These are phyloP conservation scores for Sycophila sp. DNA, from an alignment of 1,140 invertebrate genomes.

Conservation along the genomic window DNA sequence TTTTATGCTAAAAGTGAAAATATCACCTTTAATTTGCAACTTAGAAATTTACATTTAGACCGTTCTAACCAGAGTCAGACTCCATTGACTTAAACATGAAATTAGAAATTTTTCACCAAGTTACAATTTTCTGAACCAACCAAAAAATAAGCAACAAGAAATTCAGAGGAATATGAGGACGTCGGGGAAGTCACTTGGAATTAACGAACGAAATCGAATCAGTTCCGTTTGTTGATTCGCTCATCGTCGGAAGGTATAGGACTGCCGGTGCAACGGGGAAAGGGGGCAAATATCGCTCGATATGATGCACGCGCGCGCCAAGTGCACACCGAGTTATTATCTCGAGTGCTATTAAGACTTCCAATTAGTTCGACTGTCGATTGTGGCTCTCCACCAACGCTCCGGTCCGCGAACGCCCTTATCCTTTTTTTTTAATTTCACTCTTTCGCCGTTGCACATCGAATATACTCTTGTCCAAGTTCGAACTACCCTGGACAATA, in stretches of 20 bases:
- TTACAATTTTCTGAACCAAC: too few relatives aligned
- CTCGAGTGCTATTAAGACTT: constrained; percentile 59
- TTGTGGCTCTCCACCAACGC: background rate
- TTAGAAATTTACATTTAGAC: too few relatives aligned
- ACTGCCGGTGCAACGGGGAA: background rate
- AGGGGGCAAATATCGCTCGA: constrained; percentile 50
- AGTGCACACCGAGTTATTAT: constrained; percentile 48
- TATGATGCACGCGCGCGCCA: constrained; percentile 48
- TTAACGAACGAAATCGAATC: constrained; percentile 58
- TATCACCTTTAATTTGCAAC: too few relatives aligned
- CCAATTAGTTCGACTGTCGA: constrained; percentile 53
- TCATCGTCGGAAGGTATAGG: constrained; percentile 38
- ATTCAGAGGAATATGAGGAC: too few relatives aligned
- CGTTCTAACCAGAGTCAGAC: too few relatives aligned
- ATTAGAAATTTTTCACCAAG: too few relatives aligned
- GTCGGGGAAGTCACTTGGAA: constrained; percentile 53
- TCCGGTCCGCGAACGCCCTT: background rate
- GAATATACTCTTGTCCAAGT: background rate
- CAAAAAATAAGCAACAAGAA: too few relatives aligned
- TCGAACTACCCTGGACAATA: too few relatives aligned
- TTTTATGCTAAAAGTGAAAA: too few relatives aligned
- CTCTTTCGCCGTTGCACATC: background rate
- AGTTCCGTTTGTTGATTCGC: constrained; percentile 55
- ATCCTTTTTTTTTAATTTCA: background rate
- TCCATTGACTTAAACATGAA: too few relatives aligned